Evolutionary conservation across 92 coral and sea anemone species (phyloP).

Genomic region (Siderastrea siderea): DNA sequence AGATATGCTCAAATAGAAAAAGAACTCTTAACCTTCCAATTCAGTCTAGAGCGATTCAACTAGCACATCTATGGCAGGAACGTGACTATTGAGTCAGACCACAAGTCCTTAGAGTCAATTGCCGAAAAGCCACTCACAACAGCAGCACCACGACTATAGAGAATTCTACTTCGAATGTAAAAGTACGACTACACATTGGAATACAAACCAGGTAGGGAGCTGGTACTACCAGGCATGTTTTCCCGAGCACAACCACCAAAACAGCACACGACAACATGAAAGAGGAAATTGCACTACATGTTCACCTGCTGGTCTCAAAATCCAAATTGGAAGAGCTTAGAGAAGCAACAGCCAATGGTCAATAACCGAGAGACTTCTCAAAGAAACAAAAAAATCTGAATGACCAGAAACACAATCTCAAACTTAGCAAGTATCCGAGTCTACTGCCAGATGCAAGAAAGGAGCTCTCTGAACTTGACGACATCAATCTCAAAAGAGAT

Average conservation of each 20-base stretch:
- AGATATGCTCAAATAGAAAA: background rate
- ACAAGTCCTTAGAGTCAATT: constrained; percentile 33
- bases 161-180: constrained; percentile 31
- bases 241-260: constrained; percentile 53
- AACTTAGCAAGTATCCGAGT: constrained; percentile 57
- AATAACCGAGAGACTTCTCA: constrained; percentile 49
- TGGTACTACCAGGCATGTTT: constrained; percentile 59
- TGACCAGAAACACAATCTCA: constrained; percentile 67
- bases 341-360: constrained; percentile 60
- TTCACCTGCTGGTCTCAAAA: constrained; percentile 62
- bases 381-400: constrained; percentile 45
- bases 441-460: constrained; percentile 72
- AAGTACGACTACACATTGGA: constrained; percentile 27
- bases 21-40: too few species aligned
- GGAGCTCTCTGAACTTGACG: constrained; percentile 70
- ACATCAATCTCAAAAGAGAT: constrained; percentile 2
- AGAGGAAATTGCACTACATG: constrained; percentile 69
- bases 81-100: constrained; percentile 57
- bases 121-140: constrained; percentile 65
- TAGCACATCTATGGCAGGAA: constrained; percentile 52
- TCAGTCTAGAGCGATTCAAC: too few species aligned
- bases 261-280: constrained; percentile 56
- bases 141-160: background rate
- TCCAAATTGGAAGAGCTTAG: constrained; percentile 66
- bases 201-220: constrained; percentile 60